Evolutionary conservation across 2,888 invertebrate genomes (phyloP).

Genomic region (Oegoconia quadripuncta): DNA sequence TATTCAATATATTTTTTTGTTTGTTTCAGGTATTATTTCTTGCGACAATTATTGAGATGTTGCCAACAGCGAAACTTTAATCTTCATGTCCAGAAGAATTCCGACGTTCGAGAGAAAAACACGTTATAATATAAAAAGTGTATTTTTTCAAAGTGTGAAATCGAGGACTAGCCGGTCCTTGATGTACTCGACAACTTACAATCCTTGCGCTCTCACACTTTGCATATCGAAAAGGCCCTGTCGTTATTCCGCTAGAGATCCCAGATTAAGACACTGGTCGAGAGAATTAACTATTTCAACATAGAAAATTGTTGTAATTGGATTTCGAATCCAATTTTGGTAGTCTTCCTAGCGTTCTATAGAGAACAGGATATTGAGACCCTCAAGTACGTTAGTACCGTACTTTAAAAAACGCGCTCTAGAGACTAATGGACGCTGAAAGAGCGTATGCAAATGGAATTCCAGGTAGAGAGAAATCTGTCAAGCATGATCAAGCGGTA

Average conservation of each 20-base stretch:
- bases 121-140: constrained; percentile 61
- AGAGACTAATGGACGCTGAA: constrained; percentile 70
- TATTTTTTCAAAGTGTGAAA: constrained; percentile 61
- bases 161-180: constrained; percentile 78
- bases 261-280: constrained; percentile 80
- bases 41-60: constrained; percentile 57
- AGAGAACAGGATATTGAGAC: constrained; percentile 44
- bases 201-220: constrained; percentile 71
- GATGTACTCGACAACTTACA: constrained; percentile 75
- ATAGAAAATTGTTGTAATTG: constrained; percentile 47
- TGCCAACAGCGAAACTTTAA: constrained; percentile 64
- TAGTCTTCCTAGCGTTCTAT: constrained; percentile 45
- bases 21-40: constrained; percentile 65
- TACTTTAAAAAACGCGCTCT: constrained; percentile 46
- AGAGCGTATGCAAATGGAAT: constrained; percentile 66
- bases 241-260: constrained; percentile 78
- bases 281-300: constrained; percentile 63
- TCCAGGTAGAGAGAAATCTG: constrained; percentile 62
- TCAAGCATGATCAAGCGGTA: constrained; percentile 60
- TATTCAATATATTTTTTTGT: constrained; percentile 16
- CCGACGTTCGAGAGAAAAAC: constrained; percentile 49
- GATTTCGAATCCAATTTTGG: constrained; percentile 51
- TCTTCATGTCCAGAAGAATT: constrained; percentile 66
- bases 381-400: constrained; percentile 42
- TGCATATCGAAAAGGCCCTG: constrained; percentile 68